These are phyloP conservation scores for Tipula vernalis DNA, from an alignment of 2,888 invertebrate species.

Conservation along the genomic window DNA sequence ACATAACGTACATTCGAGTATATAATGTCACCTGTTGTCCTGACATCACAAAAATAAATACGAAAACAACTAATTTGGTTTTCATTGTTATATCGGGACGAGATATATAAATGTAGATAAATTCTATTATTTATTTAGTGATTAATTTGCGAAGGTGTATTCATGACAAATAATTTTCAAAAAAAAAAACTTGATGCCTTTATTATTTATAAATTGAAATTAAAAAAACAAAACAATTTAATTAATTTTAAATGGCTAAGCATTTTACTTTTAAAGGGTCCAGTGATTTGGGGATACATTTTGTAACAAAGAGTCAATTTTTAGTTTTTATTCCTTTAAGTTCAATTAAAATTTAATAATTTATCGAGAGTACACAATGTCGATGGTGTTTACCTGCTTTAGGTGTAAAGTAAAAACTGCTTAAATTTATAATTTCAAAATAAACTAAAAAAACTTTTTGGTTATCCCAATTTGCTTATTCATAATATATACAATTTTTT, in stretches of 20 bases:
- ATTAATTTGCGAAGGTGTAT: not conserved
- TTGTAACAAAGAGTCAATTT: not conserved
- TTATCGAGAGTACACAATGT: not conserved
- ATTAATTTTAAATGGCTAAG: not conserved
- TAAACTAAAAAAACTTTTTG: not conserved
- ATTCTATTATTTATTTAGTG: not conserved
- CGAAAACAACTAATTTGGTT: not conserved
- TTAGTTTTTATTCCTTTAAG: too few relatives aligned
- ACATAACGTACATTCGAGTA: not conserved
- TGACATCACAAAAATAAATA: not conserved
- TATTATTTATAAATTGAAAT: not conserved
- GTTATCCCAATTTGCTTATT: not conserved
- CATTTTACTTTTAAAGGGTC: not conserved
- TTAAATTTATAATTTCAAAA: not conserved
- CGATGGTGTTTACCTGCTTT: too few relatives aligned
- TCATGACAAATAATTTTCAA: not conserved
- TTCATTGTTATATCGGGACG: not conserved
- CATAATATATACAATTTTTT: not conserved
- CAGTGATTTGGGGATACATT: not conserved
- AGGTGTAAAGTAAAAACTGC: not conserved
- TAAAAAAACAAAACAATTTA: not conserved
- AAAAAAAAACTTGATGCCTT: not conserved
- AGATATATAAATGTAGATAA: not conserved
- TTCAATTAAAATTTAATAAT: not conserved
- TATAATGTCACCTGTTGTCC: not conserved